Conservation (phyloP, 2,888 invertebrate genomes). For the Oxystoma pomonae region DNA sequence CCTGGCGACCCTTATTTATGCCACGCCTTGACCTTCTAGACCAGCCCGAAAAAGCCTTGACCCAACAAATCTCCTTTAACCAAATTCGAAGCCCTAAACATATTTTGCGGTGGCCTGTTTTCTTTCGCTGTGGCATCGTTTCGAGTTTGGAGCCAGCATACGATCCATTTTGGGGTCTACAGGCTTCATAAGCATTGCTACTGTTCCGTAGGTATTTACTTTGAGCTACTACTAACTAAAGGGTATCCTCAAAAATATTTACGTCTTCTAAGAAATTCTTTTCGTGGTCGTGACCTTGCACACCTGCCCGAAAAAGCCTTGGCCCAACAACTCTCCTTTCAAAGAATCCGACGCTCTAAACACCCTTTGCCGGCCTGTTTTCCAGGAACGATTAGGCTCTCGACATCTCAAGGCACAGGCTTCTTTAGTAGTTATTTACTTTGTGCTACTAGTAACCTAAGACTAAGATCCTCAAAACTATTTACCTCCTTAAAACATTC, state of each 20-base stretch:
- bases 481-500: conserved; percentile 89
- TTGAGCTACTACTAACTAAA: too few species aligned
- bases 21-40: too few species aligned
- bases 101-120: conserved; percentile 68
- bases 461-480: too few species aligned
- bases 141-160: too few species aligned
- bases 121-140: too few species aligned
- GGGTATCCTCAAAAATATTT: too few species aligned
- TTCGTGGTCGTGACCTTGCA: conserved; percentile 85
- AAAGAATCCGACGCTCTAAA: conserved; percentile 90
- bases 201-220: too few species aligned
- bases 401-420: conserved; percentile 60
- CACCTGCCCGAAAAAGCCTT: conserved; percentile 93
- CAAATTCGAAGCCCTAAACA: conserved; percentile 88
- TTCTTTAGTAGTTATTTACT: conserved; percentile 41
- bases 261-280: conserved; percentile 91
- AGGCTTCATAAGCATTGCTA: too few species aligned
- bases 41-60: conserved; percentile 92
- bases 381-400: conserved; percentile 85
- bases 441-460: too few species aligned
- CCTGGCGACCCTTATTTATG: too few species aligned
- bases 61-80: conserved; percentile 86
- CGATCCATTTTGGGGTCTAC: too few species aligned
- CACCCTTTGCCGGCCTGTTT: conserved; percentile 70
- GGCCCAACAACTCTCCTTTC: conserved; percentile 83